Percentiles rank a stretch among this genome's conserved stretches.
phyloP scores from a whole-genome alignment of 2,888 invertebrate species.

The Acrobasis consociella region DNA sequence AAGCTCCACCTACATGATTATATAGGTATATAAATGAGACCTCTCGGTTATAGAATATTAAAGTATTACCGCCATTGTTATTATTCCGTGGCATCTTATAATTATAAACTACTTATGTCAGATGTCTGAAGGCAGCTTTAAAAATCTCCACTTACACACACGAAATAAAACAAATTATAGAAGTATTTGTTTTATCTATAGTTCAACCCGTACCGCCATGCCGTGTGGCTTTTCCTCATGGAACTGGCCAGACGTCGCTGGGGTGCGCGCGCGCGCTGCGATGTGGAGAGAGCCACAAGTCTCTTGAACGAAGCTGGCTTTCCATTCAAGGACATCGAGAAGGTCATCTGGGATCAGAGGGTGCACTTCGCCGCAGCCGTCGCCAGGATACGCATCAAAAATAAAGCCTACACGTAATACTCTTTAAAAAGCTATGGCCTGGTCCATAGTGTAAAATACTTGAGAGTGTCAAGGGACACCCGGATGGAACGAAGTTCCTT shows the following conservation, averaged over 20 bases:
- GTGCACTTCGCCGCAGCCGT: constrained; percentile 89
- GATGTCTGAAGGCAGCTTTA: too few species aligned
- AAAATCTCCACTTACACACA: too few species aligned
- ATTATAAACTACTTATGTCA: too few species aligned
- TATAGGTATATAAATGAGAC: too few species aligned
- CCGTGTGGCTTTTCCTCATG: constrained; percentile 86
- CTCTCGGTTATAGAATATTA: too few species aligned
- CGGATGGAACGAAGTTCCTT: too few species aligned
- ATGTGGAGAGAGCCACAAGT: constrained; percentile 52
- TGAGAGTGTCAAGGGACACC: too few species aligned
- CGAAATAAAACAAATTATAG: background rate
- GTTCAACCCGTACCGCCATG: constrained; percentile 46
- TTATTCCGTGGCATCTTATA: too few species aligned
- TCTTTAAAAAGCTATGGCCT: constrained; percentile 26
- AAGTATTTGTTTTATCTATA: background rate
- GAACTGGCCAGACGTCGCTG: constrained; percentile 86
- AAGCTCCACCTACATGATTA: too few species aligned
- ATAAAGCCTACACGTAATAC: constrained; percentile 85
- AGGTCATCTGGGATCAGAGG: constrained; percentile 84
- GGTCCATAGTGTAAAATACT: too few species aligned
- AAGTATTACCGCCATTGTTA: too few species aligned
- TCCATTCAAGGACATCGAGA: constrained; percentile 82
- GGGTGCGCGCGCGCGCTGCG: constrained; percentile 61
- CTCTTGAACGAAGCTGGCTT: constrained; percentile 58
- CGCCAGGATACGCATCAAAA: constrained; percentile 88